Evolutionary conservation across 92 coral and sea anemone genomes (phyloP), one percentile per base, ranked within the genome.

Genomic region (Epizoanthus rinbou): DNA sequence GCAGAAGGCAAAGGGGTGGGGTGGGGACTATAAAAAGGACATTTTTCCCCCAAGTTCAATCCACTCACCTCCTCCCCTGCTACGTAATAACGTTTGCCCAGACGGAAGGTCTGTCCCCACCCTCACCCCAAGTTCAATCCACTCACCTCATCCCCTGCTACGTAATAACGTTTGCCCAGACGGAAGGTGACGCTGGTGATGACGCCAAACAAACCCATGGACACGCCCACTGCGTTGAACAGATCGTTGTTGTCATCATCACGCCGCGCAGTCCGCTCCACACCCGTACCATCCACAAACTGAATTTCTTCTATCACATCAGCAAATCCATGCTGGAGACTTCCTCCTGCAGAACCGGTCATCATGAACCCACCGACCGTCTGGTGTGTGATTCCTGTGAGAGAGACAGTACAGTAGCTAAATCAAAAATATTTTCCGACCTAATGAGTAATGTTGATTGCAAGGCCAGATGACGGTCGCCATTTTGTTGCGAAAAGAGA

Each of bases 181-280:
- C 66, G 25, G 81, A 75, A 75, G 4, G 69, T 52, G 28, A 75
- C 81, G 65, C 41, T 22, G 22, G 81, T 75, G 72, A 79, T 79
- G 18, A 79, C 47, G 15, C 84, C 84, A 25, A 79, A 79, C 21
- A 79, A 22, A 5, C 84, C 84, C 84, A 79, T 79, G 14, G 84
- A 79, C 54, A 79, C 74, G 8, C 84, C 84, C 57, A 79, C 84
- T 11, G 84, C 84, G 8, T 79, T 24, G 60, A 79, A 79, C 22
- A 60, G 23, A 50, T 50, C 54, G 14, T 15, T 50, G 14, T 50
- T 18, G 24, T 37, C 73, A 23, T 79, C 50, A 3, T 17, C 45
- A 8, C 8, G 31, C 2, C 21, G 8, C 8, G 28, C 35, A 1
- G 54, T 54, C 15, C 18, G 17, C 19, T 16, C 53, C 35, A 5